Evolutionary conservation across 2,113 vertebrate genomes (phyloP).

Genomic region (Mus pahari): DNA sequence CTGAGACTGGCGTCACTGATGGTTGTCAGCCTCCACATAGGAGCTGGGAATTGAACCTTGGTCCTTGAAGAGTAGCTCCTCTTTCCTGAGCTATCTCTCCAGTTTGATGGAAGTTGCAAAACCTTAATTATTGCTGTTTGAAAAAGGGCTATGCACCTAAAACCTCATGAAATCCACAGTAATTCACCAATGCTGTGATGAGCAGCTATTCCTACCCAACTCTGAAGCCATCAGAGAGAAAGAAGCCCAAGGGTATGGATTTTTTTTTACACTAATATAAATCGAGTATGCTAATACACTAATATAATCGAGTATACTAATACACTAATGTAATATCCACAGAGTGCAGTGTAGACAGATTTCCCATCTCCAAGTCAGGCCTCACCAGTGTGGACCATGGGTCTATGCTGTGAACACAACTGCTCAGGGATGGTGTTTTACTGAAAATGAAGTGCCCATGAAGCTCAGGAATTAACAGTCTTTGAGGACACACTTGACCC

Average conservation of each 20-base stretch:
- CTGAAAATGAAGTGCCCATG: background rate
- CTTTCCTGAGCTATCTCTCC: background rate
- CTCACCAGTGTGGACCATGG: background rate
- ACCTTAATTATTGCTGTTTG: background rate
- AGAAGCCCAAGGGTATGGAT: background rate
- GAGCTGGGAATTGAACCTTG: background rate
- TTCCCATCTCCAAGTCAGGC: background rate
- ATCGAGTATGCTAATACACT: background rate
- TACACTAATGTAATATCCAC: background rate
- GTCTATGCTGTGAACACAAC: background rate
- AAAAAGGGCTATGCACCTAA: background rate
- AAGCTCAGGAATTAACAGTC: background rate
- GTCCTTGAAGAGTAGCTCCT: background rate
- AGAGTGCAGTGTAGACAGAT: background rate
- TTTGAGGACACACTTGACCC: background rate
- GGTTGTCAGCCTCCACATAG: background rate
- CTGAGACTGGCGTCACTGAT: background rate
- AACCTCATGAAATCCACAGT: background rate
- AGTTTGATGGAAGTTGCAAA: background rate
- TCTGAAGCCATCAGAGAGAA: background rate
- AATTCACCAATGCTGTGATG: background rate
- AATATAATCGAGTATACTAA: background rate
- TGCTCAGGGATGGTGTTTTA: background rate
- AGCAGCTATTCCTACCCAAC: background rate
- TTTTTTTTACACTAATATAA: background rate